Conservation (phyloP, 2,113 vertebrate genomes). For the Pterocles burchelli region DNA sequence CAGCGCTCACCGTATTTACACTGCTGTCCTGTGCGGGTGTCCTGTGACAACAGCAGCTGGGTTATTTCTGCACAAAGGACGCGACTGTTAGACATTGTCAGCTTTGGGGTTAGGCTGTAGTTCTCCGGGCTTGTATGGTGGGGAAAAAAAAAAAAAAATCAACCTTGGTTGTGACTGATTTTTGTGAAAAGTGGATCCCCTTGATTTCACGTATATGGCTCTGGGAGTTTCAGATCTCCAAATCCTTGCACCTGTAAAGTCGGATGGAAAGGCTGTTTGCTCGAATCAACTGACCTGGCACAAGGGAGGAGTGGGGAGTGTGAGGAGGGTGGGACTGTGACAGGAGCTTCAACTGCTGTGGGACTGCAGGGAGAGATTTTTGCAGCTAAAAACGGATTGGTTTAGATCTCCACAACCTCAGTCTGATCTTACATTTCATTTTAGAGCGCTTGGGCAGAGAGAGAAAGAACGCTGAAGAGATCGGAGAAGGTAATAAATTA, state of each 20-base stretch:
- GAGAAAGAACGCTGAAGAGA: constrained; percentile 80
- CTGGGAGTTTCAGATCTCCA: background rate
- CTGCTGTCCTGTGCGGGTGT: background rate
- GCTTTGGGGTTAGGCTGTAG: background rate
- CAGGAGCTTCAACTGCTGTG: background rate
- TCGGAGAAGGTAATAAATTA: constrained; percentile 81
- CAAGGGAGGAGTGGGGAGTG: background rate
- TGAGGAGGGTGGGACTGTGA: background rate
- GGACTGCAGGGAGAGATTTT: background rate
- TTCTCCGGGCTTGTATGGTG: background rate
- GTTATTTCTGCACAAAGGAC: background rate
- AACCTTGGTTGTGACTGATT: background rate
- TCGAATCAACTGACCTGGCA: background rate
- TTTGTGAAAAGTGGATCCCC: background rate
- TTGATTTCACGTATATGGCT: background rate
- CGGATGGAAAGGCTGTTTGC: background rate
- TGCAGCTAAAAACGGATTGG: background rate
- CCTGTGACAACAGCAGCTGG: background rate
- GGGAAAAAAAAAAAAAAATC: background rate
- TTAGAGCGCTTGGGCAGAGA: constrained; percentile 87
- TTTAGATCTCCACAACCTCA: background rate
- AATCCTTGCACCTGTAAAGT: background rate
- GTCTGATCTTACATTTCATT: constrained; percentile 43
- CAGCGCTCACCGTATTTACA: background rate
- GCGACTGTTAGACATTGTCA: background rate